Percentiles rank a stretch among this genome's conserved stretches.
Conservation (phyloP, 1,140 invertebrate species). For the Holotrichia oblita region DNA sequence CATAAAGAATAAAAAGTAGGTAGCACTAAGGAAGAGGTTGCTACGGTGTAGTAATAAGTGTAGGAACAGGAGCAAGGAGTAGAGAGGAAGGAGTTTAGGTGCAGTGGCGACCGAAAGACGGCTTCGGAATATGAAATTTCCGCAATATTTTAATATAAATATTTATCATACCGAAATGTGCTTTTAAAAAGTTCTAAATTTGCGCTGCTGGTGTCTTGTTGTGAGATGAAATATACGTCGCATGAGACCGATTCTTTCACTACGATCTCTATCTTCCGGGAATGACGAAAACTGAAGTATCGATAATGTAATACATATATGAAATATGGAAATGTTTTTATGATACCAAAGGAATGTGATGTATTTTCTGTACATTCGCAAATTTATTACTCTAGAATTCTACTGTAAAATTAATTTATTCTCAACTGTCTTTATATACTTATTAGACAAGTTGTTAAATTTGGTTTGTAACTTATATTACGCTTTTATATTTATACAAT, state of each 20-base stretch:
- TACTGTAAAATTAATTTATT: too few relatives aligned
- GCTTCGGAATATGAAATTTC: constrained; percentile 32
- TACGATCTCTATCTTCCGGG: background rate
- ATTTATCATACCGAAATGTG: constrained; percentile 36
- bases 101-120: constrained; percentile 22
- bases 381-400: too few relatives aligned
- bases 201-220: constrained; percentile 10
- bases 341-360: too few relatives aligned
- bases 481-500: too few relatives aligned
- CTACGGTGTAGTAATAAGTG: background rate
- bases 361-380: too few relatives aligned
- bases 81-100: constrained; percentile 3
- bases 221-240: constrained; percentile 27
- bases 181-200: constrained; percentile 31
- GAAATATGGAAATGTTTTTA: too few relatives aligned
- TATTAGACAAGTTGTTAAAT: too few relatives aligned
- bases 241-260: constrained; percentile 26
- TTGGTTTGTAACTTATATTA: too few relatives aligned
- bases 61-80: background rate
- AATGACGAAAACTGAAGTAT: background rate
- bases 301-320: background rate
- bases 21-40: constrained; percentile 8
- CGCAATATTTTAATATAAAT: constrained; percentile 36
- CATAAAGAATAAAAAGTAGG: constrained; percentile 35
- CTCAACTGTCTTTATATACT: too few relatives aligned